phyloP scores from a whole-genome alignment of 2,797 vertebrate species.

The Mus minutoides region DNA sequence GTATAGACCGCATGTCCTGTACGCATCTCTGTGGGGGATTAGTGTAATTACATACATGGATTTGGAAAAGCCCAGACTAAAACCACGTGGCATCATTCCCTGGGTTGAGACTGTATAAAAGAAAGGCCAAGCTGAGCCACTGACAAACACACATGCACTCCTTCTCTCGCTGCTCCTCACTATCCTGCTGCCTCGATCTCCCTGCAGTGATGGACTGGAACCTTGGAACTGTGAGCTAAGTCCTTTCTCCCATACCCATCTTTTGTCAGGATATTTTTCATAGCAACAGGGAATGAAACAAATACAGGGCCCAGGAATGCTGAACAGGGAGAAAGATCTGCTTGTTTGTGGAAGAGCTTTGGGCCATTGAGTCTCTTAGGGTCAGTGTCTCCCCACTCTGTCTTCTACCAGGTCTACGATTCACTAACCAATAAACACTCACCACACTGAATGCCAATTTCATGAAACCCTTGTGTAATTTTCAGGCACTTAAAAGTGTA shows the following conservation, averaged over 20 bases:
- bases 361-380: background rate
- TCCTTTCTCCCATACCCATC: background rate
- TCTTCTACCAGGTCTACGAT: background rate
- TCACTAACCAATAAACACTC: background rate
- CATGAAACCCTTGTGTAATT: background rate
- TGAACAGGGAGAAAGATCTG: too few relatives aligned
- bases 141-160: background rate
- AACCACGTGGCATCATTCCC: background rate
- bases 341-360: background rate
- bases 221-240: background rate
- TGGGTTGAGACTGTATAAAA: background rate
- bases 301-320: background rate
- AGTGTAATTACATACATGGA: background rate
- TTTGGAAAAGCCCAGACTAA: background rate
- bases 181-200: background rate
- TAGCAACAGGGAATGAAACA: background rate
- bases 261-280: background rate
- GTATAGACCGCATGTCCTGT: background rate
- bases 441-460: background rate
- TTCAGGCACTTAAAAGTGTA: background rate
- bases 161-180: background rate
- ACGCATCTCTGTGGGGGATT: background rate
- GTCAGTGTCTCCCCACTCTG: background rate
- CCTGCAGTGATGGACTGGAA: background rate
- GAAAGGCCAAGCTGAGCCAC: background rate